Evolutionary conservation across 2,888 invertebrate genomes (phyloP).

Genomic region (Chloromyia formosa): DNA sequence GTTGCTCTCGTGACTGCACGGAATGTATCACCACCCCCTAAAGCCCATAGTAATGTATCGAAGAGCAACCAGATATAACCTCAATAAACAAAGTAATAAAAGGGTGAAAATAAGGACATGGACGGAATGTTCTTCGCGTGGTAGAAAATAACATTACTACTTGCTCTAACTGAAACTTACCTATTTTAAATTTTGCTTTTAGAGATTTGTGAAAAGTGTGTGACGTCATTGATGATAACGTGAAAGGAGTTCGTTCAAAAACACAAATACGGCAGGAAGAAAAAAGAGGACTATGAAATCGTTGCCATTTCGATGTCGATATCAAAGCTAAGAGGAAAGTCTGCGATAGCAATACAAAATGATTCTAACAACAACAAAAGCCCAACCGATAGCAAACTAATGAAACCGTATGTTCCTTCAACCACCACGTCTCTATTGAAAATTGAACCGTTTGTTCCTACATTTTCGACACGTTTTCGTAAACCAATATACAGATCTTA

Average conservation of each 20-base stretch:
- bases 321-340: conserved; percentile 60
- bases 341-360: conserved; percentile 52
- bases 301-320: conserved; percentile 57
- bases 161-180: too few relatives aligned
- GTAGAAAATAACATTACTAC: neutral
- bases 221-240: too few relatives aligned
- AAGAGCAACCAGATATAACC: conserved; percentile 61
- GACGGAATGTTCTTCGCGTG: conserved; percentile 1
- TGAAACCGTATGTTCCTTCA: conserved; percentile 46
- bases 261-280: neutral
- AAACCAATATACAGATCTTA: conserved; percentile 63
- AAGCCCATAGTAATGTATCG: conserved; percentile 11
- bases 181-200: too few relatives aligned
- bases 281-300: conserved; percentile 12
- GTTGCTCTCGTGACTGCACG: too few relatives aligned
- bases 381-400: conserved; percentile 42
- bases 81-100: conserved; percentile 65
- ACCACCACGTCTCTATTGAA: conserved; percentile 58
- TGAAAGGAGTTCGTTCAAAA: neutral
- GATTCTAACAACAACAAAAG: conserved; percentile 48
- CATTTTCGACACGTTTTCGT: conserved; percentile 59
- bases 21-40: too few relatives aligned
- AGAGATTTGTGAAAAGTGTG: too few relatives aligned
- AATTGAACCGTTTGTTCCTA: conserved; percentile 65
- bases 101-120: conserved; percentile 50